Conservation (phyloP, 2,888 invertebrate genomes). For the Eupeodes latifasciatus region DNA sequence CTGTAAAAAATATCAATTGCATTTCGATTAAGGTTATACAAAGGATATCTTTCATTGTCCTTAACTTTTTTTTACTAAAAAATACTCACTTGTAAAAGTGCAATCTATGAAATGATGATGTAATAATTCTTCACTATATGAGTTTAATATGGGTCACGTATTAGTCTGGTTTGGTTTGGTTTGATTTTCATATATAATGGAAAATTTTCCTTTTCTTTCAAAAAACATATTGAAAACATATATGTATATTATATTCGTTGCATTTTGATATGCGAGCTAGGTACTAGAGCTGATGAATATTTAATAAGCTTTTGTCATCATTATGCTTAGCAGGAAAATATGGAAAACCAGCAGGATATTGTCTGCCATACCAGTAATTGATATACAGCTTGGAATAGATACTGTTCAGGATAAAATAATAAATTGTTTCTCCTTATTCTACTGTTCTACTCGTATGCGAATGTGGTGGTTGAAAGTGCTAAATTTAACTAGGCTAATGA, state of each 20-base stretch:
- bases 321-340: background rate
- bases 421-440: background rate
- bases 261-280: background rate
- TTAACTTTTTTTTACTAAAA: background rate
- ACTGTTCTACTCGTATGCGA: no score
- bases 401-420: background rate
- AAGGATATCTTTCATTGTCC: background rate
- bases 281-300: conserved; percentile 10
- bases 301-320: conserved; percentile 18
- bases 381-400: background rate
- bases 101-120: background rate
- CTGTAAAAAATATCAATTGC: conserved; percentile 5
- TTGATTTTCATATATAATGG: background rate
- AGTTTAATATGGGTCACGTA: conserved; percentile 3
- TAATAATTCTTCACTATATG: background rate
- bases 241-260: background rate
- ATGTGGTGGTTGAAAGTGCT: background rate
- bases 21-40: conserved; percentile 15
- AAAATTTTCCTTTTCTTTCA: background rate
- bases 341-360: background rate
- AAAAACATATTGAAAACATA: background rate
- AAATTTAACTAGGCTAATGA: conserved; percentile 6
- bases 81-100: background rate
- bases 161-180: background rate
- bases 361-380: background rate